Evolutionary conservation across 2,888 invertebrate species (phyloP), one percentile per base, ranked within the genome.

Genomic region (Rapana venosa): DNA sequence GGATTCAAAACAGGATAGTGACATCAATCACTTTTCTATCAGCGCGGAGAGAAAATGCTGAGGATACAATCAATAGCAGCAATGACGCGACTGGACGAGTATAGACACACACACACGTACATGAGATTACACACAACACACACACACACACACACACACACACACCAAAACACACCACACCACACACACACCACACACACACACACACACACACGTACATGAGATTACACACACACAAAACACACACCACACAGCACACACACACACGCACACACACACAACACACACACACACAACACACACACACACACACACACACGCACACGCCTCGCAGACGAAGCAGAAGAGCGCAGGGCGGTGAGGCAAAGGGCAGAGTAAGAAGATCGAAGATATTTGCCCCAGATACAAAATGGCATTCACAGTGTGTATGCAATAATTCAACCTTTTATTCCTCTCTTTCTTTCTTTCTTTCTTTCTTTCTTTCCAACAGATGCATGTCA

Each of bases 321-420:
- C 15, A 22, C 61, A 61, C 20, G 61, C 15, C 8, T 11, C 5
- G 74, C 22, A 74, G 30, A n/a, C 74, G 1, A 26, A 6, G n/a
- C n/a, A 74, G n/a, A 30, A 74, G 11, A 74, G n/a, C 26, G 74
- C 22, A 74, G 74, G 74, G n/a, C 26, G 30, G 47, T 2, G 47
- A 47, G 2, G 8, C 74, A 74, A 74, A 74, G 61, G 61, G 61
- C 15, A 61, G 22, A 61, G 47, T 47, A 2, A 61, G 22, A 15
- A 61, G 61, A 22, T 74, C 74, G 74, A 74, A 74, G 26, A 74
- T n/a, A 74, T 74, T 74, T 74, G 74, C n/a, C n/a, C 74, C 74
- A 74, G n/a, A 74, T 74, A 74, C 74, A 74, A 74, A 74, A 74
- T n/a, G n/a, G 74, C 74, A 74, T n/a, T 13, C n/a, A n/a, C 74